Evolutionary conservation across 23 tunicate genomes (phyloP), one percentile per base, ranked within the genome.

Genomic region (Trididemnum clinides): DNA sequence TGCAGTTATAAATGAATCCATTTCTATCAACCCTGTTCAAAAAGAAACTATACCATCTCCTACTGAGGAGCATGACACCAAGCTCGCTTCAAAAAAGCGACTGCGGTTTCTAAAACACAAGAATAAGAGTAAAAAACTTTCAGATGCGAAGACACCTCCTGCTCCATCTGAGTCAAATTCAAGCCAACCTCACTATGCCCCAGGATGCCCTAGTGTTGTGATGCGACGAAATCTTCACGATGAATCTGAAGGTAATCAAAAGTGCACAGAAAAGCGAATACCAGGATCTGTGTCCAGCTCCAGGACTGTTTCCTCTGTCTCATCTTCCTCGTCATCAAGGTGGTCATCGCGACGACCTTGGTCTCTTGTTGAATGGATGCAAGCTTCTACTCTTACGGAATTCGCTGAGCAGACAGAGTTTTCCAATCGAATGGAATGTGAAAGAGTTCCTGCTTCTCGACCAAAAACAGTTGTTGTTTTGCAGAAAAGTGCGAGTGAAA

Each of bases 221-320:
- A 27, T 73, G 28, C 37, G 80, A 38, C 25, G 80, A 22, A 38
- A 22, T 15, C 6, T 2, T 5, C n/a, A 35, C 32, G 38, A 69
- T 26, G 7, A 26, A 28, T 5, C 75, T 20, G 31, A 7, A 29
- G 75, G 75, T 5, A 69, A 31, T 28, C 7, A 22, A 29, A 36
- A 10, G 36, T 6, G 36, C 2, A 7, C 25, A 23, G 57, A 73
- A 2, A 37, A 38, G 22, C 54, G 91, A 1, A 81, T 87, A 33
- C 91, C 91, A 1, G 91, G 85, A 32, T 87, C 91, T 27, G 91
- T 80, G 49, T 87, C 91, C 58, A 87, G 91, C 27, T 87, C 91
- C 81, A 57, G 91, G 28, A 87, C 91, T 34, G 91, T 85, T 0
- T 87, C 91, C 2, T 87, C 91, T 2, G 91, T 85, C 2, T 87